phyloP scores from a whole-genome alignment of 2,797 vertebrate genomes.

The Liasis olivaceus region DNA sequence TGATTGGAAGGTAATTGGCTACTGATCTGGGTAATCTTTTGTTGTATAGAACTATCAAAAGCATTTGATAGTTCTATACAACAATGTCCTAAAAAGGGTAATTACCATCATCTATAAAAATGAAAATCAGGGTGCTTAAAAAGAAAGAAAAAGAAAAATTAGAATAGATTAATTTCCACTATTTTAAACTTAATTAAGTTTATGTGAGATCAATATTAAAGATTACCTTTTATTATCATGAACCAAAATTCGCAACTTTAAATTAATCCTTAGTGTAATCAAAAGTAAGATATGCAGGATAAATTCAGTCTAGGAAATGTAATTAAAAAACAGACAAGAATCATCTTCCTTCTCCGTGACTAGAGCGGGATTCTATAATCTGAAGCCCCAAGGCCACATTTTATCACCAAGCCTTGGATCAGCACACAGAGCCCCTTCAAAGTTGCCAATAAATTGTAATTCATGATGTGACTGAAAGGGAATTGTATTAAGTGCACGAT shows the following conservation, averaged over 20 bases:
- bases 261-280: background rate
- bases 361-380: background rate
- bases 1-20: background rate
- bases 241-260: background rate
- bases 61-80: background rate
- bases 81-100: slow-evolving; percentile 35
- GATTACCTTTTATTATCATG: slow-evolving; percentile 27
- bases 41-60: background rate
- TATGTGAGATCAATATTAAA: slow-evolving; percentile 45
- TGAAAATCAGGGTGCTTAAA: background rate
- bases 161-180: slow-evolving; percentile 55
- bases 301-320: accelerated
- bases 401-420: background rate
- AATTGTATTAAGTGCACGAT: background rate
- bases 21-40: background rate
- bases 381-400: background rate
- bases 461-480: background rate
- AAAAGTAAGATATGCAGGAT: background rate
- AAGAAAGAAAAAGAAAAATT: background rate
- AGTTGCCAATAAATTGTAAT: background rate
- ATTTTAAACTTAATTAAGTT: slow-evolving; percentile 58
- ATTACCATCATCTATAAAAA: slow-evolving; percentile 51
- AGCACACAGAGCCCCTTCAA: background rate
- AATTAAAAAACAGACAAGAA: background rate
- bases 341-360: background rate